Base-by-base conservation (phyloP, 2,888 invertebrate species). In the Clunio marinus region DNA sequence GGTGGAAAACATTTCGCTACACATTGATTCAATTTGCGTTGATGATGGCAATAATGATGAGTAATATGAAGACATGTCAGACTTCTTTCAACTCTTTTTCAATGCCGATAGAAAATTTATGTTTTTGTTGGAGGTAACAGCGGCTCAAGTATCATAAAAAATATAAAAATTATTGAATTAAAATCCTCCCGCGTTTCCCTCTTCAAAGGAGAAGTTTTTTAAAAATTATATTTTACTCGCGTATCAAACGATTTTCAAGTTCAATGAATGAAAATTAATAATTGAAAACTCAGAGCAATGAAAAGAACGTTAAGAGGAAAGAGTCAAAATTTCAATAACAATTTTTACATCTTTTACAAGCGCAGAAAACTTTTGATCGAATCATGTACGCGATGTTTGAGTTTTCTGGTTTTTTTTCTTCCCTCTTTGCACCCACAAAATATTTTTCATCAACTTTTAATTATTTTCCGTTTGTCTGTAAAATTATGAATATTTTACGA, bases 221-320 rank as follows among this genome's bases (percentile, higher is more conserved):
- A n/a, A n/a, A n/a, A n/a, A n/a, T n/a, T n/a, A n/a, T 22, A 17
- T 51, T 51, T 22, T n/a, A n/a, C n/a, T n/a, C 51, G 51, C 51
- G 13, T 68, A 51, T 68, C 68, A 68, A 68, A 68, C 68, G 58
- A 68, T 68, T 68, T 68, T 68, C 68, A 22, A 57, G 68, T 68
- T 68, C 68, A 68, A 68, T 68, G 68, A 68, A 68, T 68, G 68
- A 68, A 68, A 68, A 68, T 68, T 68, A 68, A 68, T 68, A 68
- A 68, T 68, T 68, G 68, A 58, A 68, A 68, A 58, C 17, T 51
- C 13, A 7, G 67, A 51, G 35, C 13, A 24, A 25, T 32, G 1
- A 55, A 66, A 66, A 35, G 37, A 66, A 35, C 35, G 58, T 57
- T 67, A 17, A 10, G 25, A 22, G 60, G 20, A 35, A 46, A 17